These are phyloP conservation scores for Actias luna DNA, from an alignment of 2,888 invertebrate genomes.

Conservation along the genomic window DNA sequence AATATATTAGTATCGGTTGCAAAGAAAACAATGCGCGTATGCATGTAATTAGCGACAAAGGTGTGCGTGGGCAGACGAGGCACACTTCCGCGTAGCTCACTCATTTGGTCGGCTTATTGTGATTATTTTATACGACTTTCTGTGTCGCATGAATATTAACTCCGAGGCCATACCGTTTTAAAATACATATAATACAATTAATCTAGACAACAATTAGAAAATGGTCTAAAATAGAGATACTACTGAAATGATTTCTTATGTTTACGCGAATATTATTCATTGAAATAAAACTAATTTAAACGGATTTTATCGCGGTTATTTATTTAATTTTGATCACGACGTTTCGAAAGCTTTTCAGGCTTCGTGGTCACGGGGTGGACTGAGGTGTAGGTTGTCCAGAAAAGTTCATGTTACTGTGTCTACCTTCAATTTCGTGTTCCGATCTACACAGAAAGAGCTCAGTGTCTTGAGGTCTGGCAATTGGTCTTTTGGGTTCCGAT, in stretches of 20 bases:
- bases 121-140: conserved; percentile 1
- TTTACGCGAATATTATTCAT: too few species aligned
- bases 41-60: conserved; percentile 1
- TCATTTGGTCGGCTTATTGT: conserved; percentile 1
- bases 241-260: neutral
- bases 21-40: conserved; percentile 8
- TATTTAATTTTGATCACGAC: too few species aligned
- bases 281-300: too few species aligned
- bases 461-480: too few species aligned
- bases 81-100: conserved; percentile 4
- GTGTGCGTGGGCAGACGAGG: conserved; percentile 5
- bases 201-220: neutral
- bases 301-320: too few species aligned
- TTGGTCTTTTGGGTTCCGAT: too few species aligned
- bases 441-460: too few species aligned
- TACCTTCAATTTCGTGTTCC: too few species aligned
- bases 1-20: neutral
- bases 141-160: conserved; percentile 9
- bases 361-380: too few species aligned
- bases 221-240: neutral
- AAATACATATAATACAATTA: neutral
- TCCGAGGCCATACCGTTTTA: conserved; percentile 1
- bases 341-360: too few species aligned
- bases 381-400: too few species aligned
- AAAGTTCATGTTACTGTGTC: too few species aligned